These are phyloP conservation scores for Motacilla tschutschensis DNA, from an alignment of 2,113 vertebrate species.

Conservation along the genomic window DNA sequence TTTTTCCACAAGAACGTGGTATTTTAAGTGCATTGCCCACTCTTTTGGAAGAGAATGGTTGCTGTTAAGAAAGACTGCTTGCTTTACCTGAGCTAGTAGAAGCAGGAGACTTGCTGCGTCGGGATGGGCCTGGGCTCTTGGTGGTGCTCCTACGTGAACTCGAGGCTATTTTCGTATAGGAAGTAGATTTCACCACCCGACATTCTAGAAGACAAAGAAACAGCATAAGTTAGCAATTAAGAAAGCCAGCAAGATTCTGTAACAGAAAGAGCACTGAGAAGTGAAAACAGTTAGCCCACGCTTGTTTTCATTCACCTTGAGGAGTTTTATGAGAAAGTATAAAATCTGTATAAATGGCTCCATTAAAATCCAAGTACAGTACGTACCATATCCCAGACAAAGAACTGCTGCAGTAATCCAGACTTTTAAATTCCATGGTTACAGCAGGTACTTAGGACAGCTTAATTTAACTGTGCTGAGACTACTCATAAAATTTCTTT, in stretches of 20 bases:
- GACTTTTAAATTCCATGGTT: conserved; percentile 43
- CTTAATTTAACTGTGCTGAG: conserved; percentile 24
- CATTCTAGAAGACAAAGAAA: conserved; percentile 82
- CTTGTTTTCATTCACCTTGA: conserved; percentile 47
- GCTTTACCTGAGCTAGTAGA: conserved; percentile 89
- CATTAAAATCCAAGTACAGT: conserved; percentile 41
- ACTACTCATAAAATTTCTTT: background rate
- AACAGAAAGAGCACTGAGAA: conserved; percentile 40
- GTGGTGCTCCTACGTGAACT: conserved; percentile 83
- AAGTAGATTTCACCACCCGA: conserved; percentile 92
- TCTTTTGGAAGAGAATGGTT: background rate
- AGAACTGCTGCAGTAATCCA: conserved; percentile 18
- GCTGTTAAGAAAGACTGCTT: background rate
- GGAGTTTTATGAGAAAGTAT: conserved; percentile 38
- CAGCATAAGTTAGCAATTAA: conserved; percentile 28
- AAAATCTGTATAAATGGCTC: conserved; percentile 25
- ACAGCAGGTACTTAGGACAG: conserved; percentile 35
- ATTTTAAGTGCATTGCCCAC: background rate
- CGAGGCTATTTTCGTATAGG: conserved; percentile 91
- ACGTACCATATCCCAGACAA: conserved; percentile 35
- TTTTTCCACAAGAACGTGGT: background rate
- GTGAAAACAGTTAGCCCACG: conserved; percentile 26
- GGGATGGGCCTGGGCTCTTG: conserved; percentile 84
- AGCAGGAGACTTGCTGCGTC: conserved; percentile 94
- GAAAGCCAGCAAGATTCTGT: conserved; percentile 6